Percentiles rank a stretch among this genome's conserved stretches.
Conservation (phyloP, 2,888 invertebrate genomes). For the Nomada flava region DNA sequence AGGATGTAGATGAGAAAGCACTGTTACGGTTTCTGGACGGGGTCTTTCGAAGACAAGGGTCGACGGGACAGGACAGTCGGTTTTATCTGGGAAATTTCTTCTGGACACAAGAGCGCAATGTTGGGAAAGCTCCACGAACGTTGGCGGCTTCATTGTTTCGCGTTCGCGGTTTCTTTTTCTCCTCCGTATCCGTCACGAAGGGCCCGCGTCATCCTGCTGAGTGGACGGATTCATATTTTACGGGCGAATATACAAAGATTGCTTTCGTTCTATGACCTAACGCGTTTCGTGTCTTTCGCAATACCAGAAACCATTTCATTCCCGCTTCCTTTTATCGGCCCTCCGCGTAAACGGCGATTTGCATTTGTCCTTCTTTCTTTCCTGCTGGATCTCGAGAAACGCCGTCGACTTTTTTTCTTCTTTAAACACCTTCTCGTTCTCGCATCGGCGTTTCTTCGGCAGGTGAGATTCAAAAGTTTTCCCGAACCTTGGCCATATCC, state of each 20-base stretch:
- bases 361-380: not conserved
- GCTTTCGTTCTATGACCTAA: conserved; percentile 31
- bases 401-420: not conserved
- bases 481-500: not conserved
- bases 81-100: conserved; percentile 68
- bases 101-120: conserved; percentile 55
- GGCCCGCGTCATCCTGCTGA: conserved; percentile 48
- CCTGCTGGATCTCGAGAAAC: not conserved
- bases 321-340: not conserved
- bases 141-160: conserved; percentile 64
- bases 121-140: conserved; percentile 48
- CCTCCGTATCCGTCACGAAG: conserved; percentile 4
- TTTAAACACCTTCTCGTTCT: not conserved
- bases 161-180: conserved; percentile 43
- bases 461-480: not conserved
- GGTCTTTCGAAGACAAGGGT: conserved; percentile 48
- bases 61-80: conserved; percentile 48
- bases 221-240: conserved; percentile 53
- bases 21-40: conserved; percentile 51
- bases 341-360: not conserved
- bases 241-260: conserved; percentile 47
- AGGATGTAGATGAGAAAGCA: conserved; percentile 64
- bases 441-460: not conserved
- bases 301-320: not conserved
- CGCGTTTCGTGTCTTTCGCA: conserved; percentile 1